phyloP scores from a whole-genome alignment of 1,140 invertebrate species.

The Megathymus violae region DNA sequence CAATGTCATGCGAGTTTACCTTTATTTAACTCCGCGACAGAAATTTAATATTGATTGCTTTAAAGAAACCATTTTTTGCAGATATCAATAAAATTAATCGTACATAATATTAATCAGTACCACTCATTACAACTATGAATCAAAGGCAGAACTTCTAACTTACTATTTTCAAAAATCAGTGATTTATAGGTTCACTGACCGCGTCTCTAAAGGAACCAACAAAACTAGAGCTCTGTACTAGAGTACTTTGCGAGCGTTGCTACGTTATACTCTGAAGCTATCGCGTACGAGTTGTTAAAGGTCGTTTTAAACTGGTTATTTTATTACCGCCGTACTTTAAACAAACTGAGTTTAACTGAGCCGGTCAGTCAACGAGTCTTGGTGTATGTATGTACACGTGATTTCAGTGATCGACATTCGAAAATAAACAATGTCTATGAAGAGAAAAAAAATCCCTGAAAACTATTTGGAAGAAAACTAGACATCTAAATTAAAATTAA shows the following conservation, averaged over 20 bases:
- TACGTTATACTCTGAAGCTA: not conserved
- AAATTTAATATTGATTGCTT: too few species aligned
- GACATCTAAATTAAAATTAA: slow-evolving; percentile 29
- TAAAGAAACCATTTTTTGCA: too few species aligned
- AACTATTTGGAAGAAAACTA: slow-evolving; percentile 46
- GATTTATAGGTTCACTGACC: slow-evolving; percentile 57
- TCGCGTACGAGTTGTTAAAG: slow-evolving; percentile 13
- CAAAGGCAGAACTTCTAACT: slow-evolving; percentile 4
- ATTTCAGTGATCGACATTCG: slow-evolving; percentile 66
- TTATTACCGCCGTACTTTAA: slow-evolving; percentile 58
- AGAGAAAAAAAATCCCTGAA: slow-evolving; percentile 66
- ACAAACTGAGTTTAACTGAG: slow-evolving; percentile 75
- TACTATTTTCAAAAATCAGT: slow-evolving; percentile 37
- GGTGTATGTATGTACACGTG: slow-evolving; percentile 43
- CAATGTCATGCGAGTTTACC: too few species aligned
- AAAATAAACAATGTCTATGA: slow-evolving; percentile 74
- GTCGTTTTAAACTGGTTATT: slow-evolving; percentile 47
- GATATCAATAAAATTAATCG: too few species aligned
- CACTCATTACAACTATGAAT: slow-evolving; percentile 3
- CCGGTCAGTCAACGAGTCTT: slow-evolving; percentile 58
- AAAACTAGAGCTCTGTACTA: slow-evolving; percentile 32
- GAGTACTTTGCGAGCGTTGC: not conserved
- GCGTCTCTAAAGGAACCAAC: slow-evolving; percentile 33
- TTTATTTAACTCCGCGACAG: too few species aligned
- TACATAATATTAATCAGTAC: slow-evolving; percentile 8